Conservation (phyloP, 2,113 vertebrate species). For the Grantiella picta region DNA sequence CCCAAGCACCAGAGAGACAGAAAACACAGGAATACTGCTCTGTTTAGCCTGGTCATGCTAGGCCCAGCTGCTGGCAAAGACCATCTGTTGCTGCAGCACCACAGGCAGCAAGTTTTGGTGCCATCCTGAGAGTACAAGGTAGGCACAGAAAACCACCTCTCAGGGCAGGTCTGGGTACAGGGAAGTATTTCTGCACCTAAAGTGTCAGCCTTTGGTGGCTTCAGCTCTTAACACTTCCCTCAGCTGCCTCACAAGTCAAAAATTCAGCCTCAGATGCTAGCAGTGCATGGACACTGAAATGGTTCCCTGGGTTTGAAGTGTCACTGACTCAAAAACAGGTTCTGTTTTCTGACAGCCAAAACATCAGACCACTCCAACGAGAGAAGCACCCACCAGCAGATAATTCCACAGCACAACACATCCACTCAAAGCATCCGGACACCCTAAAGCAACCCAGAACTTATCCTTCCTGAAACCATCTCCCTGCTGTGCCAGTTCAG, state of each 20-base stretch:
- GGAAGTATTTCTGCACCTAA: not conserved
- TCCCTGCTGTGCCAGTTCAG: not conserved
- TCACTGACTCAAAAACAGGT: not conserved
- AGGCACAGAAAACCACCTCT: not conserved
- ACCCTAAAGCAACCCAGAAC: not conserved
- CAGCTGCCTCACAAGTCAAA: not conserved
- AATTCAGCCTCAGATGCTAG: not conserved
- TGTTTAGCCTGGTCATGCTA: not conserved
- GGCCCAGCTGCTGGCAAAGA: not conserved
- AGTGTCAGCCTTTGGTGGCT: not conserved
- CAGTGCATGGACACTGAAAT: not conserved
- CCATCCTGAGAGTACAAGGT: not conserved
- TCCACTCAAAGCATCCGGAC: constrained; percentile 47
- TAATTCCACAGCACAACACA: not conserved
- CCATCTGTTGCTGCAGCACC: not conserved
- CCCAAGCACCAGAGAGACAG: not conserved
- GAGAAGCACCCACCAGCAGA: not conserved
- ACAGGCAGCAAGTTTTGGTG: not conserved
- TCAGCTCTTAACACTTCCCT: not conserved
- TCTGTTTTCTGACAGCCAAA: not conserved
- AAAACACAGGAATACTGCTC: not conserved
- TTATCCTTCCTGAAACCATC: not conserved
- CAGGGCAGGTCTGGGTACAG: not conserved
- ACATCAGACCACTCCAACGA: not conserved
- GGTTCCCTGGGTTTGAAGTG: not conserved